Percentiles rank a stretch among this genome's conserved stretches.
Evolutionary conservation across 2,113 vertebrate genomes (phyloP).

Genomic region (Phrynosoma blainvillii): DNA sequence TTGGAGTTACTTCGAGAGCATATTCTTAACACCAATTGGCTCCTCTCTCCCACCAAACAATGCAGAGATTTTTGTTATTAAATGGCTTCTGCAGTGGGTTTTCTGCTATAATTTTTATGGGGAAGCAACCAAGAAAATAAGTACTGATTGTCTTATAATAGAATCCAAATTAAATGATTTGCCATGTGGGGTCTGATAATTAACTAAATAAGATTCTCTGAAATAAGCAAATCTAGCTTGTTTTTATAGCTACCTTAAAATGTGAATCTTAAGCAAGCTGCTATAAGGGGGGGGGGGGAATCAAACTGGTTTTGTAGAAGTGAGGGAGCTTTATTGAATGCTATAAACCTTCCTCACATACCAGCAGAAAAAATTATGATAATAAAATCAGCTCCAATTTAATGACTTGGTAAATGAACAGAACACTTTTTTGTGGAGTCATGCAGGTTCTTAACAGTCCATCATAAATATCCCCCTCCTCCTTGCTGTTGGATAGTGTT

Average conservation of each 20-base stretch:
- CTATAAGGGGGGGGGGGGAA: slow-evolving; percentile 65
- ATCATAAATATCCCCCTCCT: slow-evolving; percentile 32
- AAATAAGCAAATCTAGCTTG: slow-evolving; percentile 73
- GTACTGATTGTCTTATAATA: slow-evolving; percentile 51
- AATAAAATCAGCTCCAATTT: slow-evolving; percentile 68
- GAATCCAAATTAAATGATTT: slow-evolving; percentile 68
- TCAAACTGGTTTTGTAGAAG: slow-evolving; percentile 58
- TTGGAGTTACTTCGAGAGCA: background rate
- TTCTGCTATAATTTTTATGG: slow-evolving; percentile 26
- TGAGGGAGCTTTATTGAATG: slow-evolving; percentile 69
- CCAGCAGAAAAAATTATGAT: slow-evolving; percentile 59
- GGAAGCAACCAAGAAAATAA: slow-evolving; percentile 52
- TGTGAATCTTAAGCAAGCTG: slow-evolving; percentile 77
- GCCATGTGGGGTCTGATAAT: slow-evolving; percentile 71
- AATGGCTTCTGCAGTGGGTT: background rate
- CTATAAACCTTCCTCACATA: slow-evolving; percentile 68
- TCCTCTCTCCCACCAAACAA: background rate
- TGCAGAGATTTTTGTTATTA: accelerated
- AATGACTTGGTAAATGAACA: slow-evolving; percentile 73
- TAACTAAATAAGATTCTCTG: slow-evolving; percentile 74
- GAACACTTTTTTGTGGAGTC: slow-evolving; percentile 54
- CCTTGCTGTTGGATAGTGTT: background rate
- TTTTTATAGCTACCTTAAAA: slow-evolving; percentile 77
- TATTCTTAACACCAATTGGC: background rate
- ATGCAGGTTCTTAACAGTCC: slow-evolving; percentile 52